These are phyloP conservation scores for Echinarachnius parma DNA, from an alignment of 53 echinoderm and acorn worm species.

Conservation along the genomic window DNA sequence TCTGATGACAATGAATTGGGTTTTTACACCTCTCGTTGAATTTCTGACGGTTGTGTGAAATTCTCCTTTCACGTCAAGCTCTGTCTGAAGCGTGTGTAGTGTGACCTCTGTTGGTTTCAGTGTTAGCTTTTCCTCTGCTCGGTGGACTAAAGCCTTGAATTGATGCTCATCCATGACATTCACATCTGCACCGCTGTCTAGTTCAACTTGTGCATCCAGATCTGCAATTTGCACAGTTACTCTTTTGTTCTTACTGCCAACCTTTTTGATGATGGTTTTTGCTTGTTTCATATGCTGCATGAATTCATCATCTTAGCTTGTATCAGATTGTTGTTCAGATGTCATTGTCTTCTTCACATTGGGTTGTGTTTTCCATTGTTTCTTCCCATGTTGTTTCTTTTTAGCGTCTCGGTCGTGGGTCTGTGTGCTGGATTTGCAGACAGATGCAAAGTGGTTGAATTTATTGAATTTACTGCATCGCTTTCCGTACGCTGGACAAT, in stretches of 20 bases:
- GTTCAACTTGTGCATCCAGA: conserved; percentile 35
- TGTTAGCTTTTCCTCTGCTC: conserved; percentile 5
- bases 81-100: conserved; percentile 30
- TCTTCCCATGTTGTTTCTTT: too few relatives aligned
- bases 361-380: too few relatives aligned
- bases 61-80: conserved; percentile 47
- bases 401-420: too few relatives aligned
- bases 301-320: conserved; percentile 27
- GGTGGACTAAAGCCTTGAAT: conserved; percentile 43
- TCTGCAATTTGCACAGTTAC: conserved; percentile 30
- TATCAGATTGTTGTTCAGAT: too few relatives aligned
- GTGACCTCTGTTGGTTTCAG: conserved; percentile 13
- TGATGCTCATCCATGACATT: conserved; percentile 64
- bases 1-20: conserved; percentile 53
- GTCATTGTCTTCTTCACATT: too few relatives aligned
- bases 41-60: conserved; percentile 38
- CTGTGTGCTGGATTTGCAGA: too few relatives aligned
- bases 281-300: conserved; percentile 8
- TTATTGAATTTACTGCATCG: too few relatives aligned
- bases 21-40: conserved; percentile 31
- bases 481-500: too few relatives aligned
- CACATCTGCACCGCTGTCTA: conserved; percentile 47
- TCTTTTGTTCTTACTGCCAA: background rate
- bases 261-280: conserved; percentile 1
- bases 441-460: too few relatives aligned